Conservation (phyloP, 2,113 vertebrate genomes). For the Bettongia penicillata region DNA sequence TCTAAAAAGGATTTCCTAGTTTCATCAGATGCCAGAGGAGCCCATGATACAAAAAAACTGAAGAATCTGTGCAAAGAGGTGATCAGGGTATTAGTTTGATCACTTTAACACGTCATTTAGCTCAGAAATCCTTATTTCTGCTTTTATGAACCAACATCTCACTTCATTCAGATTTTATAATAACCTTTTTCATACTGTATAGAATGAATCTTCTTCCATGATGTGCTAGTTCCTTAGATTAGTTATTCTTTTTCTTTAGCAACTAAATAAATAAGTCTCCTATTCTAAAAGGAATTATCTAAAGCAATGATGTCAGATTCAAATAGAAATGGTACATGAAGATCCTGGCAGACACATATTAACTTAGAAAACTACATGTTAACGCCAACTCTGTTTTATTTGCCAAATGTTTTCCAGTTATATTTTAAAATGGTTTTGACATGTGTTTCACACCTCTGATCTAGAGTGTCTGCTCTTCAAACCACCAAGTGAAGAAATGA, state of each 20-base stretch:
- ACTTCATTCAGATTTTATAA: background rate
- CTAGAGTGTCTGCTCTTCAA: constrained; percentile 8
- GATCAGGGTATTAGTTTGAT: background rate
- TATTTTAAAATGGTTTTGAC: background rate
- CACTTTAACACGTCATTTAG: constrained; percentile 40
- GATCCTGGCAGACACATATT: background rate
- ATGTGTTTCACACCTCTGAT: background rate
- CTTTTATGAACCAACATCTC: background rate
- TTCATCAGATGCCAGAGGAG: background rate
- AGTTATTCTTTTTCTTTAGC: background rate
- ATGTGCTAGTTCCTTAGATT: constrained; percentile 1
- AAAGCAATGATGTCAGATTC: background rate
- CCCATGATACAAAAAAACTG: background rate
- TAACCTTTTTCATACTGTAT: constrained; percentile 10
- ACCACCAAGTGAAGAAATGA: constrained; percentile 18
- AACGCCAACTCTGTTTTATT: background rate
- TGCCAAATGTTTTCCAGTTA: background rate
- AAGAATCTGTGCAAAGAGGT: background rate
- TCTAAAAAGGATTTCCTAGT: background rate
- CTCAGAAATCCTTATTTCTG: background rate
- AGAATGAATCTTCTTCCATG: background rate
- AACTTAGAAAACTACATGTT: background rate
- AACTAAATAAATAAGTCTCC: background rate
- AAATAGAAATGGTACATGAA: background rate
- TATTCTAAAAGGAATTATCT: background rate